phyloP scores from a whole-genome alignment of 1,140 invertebrate genomes.

The Chlorops oryzae region DNA sequence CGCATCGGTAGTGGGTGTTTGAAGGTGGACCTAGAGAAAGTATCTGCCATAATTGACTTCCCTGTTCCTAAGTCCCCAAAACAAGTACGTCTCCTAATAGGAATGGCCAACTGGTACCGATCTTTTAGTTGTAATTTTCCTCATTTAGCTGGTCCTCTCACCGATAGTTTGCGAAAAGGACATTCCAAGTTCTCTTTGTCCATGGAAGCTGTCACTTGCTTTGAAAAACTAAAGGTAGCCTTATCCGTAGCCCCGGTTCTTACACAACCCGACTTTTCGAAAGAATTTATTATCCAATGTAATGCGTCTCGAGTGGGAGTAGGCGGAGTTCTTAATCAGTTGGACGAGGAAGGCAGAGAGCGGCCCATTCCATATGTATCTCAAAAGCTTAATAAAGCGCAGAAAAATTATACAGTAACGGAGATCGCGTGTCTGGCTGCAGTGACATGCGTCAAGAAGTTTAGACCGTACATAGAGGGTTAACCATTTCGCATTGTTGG shows the following conservation, averaged over 20 bases:
- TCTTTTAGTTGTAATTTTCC: too few relatives aligned
- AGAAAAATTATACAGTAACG: constrained; percentile 8
- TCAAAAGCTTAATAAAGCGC: constrained; percentile 11
- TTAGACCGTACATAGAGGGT: constrained; percentile 46
- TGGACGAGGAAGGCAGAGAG: constrained; percentile 2
- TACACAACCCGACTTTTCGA: constrained; percentile 20
- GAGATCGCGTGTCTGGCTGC: constrained; percentile 9
- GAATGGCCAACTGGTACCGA: too few relatives aligned
- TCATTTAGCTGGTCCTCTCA: neutral
- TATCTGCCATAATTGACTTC: too few relatives aligned
- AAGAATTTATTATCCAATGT: constrained; percentile 13
- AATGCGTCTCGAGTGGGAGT: constrained; percentile 10
- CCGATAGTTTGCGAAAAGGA: neutral
- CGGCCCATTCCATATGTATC: constrained; percentile 21
- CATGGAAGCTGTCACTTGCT: neutral
- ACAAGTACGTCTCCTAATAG: too few relatives aligned
- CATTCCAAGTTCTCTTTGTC: neutral
- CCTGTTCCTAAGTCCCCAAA: too few relatives aligned
- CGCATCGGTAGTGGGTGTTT: too few relatives aligned
- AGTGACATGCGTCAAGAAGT: constrained; percentile 19
- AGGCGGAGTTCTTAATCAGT: constrained; percentile 3
- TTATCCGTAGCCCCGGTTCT: neutral
- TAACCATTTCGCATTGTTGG: constrained; percentile 47
- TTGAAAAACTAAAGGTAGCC: constrained; percentile 3
- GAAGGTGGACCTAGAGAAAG: too few relatives aligned